Evolutionary conservation across 2,113 vertebrate genomes (phyloP).

Genomic region (Bujurquina vittata): DNA sequence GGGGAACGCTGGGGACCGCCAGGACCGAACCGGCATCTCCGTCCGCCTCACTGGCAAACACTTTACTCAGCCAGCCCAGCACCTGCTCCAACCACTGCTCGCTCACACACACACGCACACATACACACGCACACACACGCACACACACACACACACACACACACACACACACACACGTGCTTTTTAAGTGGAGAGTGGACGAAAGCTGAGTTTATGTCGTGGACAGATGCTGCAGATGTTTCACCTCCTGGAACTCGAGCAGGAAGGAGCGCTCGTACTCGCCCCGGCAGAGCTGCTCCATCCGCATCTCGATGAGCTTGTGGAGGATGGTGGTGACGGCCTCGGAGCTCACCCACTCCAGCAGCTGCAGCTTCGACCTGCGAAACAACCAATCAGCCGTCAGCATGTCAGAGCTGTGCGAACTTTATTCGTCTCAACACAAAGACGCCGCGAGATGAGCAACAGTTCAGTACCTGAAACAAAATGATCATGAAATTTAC

Average conservation of each 20-base stretch:
- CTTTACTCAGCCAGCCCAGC: slow-evolving; percentile 92
- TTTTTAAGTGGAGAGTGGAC: not conserved
- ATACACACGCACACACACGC: not conserved
- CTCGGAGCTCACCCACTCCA: slow-evolving; percentile 93
- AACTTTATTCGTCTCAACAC: no score
- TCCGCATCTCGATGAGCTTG: slow-evolving; percentile 90
- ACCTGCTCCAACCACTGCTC: slow-evolving; percentile 94
- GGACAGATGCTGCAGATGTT: not conserved
- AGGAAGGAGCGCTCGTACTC: slow-evolving; percentile 96
- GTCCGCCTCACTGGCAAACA: slow-evolving; percentile 80
- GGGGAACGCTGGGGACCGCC: slow-evolving; percentile 12
- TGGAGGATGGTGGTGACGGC: slow-evolving; percentile 93
- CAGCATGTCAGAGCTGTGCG: no score
- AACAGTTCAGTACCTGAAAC: fast-evolving
- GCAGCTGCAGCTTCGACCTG: slow-evolving; percentile 87
- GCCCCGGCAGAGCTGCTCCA: slow-evolving; percentile 92
- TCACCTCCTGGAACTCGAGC: slow-evolving; percentile 91
- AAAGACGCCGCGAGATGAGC: not conserved
- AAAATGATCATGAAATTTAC: not conserved
- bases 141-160: not conserved
- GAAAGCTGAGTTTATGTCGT: fast-evolving
- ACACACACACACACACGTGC: not conserved
- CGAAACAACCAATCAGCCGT: not conserved
- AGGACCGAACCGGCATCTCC: not conserved
- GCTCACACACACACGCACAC: not conserved